Base-by-base conservation (phyloP, 1,140 invertebrate genomes). In the Ruditapes philippinarum region DNA sequence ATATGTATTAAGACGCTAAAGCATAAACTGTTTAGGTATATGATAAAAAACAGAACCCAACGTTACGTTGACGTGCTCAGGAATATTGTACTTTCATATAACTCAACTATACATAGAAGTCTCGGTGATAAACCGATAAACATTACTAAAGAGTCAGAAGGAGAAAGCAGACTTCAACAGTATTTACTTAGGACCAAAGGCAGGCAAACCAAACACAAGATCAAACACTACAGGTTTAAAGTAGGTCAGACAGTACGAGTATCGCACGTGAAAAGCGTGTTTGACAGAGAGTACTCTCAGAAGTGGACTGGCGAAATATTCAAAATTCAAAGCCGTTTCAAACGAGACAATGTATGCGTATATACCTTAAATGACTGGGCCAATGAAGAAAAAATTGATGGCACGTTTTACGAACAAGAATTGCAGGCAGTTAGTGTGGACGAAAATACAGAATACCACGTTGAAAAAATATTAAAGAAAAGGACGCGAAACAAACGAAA, bases 261-360 rank as follows among this genome's bases (percentile, higher is more conserved):
- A 9, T 82, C 80, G 22, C 60, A 82, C 40, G 38, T 76, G 42
- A 36, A 33, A 22, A 25, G 42, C n/a, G 73, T 25, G 2, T 76
- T 76, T 49, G 42, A 82, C 65, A 40, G 51, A 80, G 80, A 65
- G 40, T 82, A 82, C 40, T 82, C 60, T 11, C 80, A 62, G 45
- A 82, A 82, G 36, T 82, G 80, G 80, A 82, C 80, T n/a, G 60
- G 80, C 3, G 80, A 82, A 65, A 4, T 82, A 3, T 82, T 82
- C 45, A 82, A 65, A 65, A 40, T 65, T n/a, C 12, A 82, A 22
- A 51, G 12, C 7, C 80, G 60, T 9, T 82, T 51, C 49, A 62
- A 28, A n/a, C 7, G 80, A 42, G 57, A 82, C 62, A 60, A 28
- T 65, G 2, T 82, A 22, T 5, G 17, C 12, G 57, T 82, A 22